Percentiles rank a stretch among this genome's conserved stretches.
phyloP scores from a whole-genome alignment of 2,113 vertebrate genomes.

The Mastomys natalensis region DNA sequence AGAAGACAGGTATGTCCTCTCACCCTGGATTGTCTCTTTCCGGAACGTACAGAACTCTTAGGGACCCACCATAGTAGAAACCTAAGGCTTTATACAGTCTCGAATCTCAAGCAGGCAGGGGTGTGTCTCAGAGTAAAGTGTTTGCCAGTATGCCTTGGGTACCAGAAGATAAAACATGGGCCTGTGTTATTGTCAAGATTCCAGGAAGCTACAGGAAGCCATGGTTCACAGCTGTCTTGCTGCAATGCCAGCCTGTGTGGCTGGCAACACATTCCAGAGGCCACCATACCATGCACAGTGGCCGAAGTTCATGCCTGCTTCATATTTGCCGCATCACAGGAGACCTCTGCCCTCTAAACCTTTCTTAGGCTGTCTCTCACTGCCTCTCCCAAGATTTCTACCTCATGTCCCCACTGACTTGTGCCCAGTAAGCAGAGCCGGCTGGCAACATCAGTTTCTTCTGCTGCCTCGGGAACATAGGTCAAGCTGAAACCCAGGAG shows the following conservation, averaged over 20 bases:
- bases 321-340: not conserved
- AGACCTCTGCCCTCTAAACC: not conserved
- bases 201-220: not conserved
- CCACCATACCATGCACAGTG: rapidly evolving
- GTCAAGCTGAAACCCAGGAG: not conserved
- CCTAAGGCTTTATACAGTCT: not conserved
- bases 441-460: not conserved
- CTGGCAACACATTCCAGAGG: not conserved
- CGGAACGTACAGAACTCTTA: rapidly evolving
- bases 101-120: not conserved
- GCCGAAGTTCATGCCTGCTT: not conserved
- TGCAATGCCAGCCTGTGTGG: not conserved
- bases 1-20: not conserved
- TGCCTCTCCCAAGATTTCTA: not conserved
- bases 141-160: not conserved
- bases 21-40: not conserved
- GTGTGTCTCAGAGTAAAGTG: not conserved
- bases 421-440: not conserved
- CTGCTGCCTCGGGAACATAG: not conserved
- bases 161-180: too few species aligned
- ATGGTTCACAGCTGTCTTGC: too few species aligned
- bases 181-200: not conserved
- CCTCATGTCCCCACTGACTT: not conserved
- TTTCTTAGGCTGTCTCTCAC: not conserved
- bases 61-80: too few species aligned